Conservation (phyloP, 2,113 vertebrate species). For the Pelodiscus sinensis region DNA sequence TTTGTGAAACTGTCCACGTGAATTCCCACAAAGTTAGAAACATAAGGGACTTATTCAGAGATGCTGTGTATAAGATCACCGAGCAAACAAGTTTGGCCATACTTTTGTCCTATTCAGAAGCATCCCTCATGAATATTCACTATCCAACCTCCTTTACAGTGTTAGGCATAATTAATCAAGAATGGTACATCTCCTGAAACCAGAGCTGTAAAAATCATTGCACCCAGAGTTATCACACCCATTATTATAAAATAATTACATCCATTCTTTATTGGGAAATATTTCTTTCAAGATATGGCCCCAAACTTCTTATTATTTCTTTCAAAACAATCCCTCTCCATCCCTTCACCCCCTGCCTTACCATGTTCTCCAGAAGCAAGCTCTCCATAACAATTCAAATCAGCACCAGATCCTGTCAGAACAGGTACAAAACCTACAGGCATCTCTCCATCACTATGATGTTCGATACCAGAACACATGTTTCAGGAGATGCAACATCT, state of each 20-base stretch:
- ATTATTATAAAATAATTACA: neutral
- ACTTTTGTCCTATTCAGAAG: neutral
- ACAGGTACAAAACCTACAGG: neutral
- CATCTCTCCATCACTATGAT: neutral
- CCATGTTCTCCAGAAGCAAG: neutral
- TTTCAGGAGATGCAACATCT: neutral
- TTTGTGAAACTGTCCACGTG: neutral
- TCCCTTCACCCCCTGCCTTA: neutral
- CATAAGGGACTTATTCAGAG: neutral
- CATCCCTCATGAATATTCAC: neutral
- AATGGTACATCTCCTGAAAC: neutral
- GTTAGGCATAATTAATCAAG: neutral
- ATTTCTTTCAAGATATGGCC: neutral
- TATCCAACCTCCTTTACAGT: neutral
- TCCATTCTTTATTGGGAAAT: neutral
- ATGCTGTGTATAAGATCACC: fast-evolving
- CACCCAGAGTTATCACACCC: neutral
- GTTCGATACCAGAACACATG: neutral
- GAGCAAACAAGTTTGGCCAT: neutral
- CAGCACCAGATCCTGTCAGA: neutral
- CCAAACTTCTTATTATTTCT: neutral
- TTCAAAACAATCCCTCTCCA: too few species aligned
- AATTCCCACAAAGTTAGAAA: neutral
- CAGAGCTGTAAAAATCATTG: neutral
- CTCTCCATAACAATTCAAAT: neutral